Percentiles rank a stretch among this genome's conserved stretches.
These are phyloP conservation scores for Abscondita cerata DNA, from an alignment of 2,888 invertebrate genomes.

Conservation along the genomic window DNA sequence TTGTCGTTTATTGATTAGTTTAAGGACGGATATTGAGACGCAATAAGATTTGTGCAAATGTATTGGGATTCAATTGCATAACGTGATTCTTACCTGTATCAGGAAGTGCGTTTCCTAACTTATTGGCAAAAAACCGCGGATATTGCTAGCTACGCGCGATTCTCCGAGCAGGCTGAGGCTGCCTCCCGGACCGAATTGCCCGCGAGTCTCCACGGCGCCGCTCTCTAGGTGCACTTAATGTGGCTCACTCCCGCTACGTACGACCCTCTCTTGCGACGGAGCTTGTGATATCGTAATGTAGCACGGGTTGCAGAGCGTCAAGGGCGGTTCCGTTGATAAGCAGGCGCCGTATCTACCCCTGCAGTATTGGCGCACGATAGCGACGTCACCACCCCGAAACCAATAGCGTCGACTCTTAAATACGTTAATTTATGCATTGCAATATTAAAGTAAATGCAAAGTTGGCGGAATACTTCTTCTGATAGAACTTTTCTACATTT, in stretches of 20 bases:
- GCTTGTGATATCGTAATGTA: conserved; percentile 57
- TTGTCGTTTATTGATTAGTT: conserved; percentile 38
- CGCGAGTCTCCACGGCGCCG: conserved; percentile 58
- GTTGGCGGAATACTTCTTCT: conserved; percentile 32
- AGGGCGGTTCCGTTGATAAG: conserved; percentile 48
- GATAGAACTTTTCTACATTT: conserved; percentile 17
- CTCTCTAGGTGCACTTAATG: conserved; percentile 54
- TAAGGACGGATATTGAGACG: too few species aligned
- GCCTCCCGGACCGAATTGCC: conserved; percentile 56
- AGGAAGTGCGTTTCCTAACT: conserved; percentile 71
- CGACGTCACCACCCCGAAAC: conserved; percentile 44
- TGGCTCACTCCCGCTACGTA: conserved; percentile 55
- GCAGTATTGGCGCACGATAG: conserved; percentile 37
- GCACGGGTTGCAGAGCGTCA: conserved; percentile 57
- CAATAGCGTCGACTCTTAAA: conserved; percentile 33
- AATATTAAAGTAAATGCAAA: conserved; percentile 35
- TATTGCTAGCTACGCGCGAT: conserved; percentile 74
- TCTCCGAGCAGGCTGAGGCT: conserved; percentile 71
- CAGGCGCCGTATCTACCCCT: conserved; percentile 36
- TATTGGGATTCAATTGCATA: not conserved
- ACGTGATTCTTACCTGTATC: conserved; percentile 70
- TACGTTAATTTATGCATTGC: conserved; percentile 37
- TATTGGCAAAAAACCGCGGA: conserved; percentile 73
- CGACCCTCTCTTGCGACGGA: conserved; percentile 51
- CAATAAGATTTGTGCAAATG: not conserved